Evolutionary conservation across 2,797 vertebrate species (phyloP).

Genomic region (Diplodus puntazzo): DNA sequence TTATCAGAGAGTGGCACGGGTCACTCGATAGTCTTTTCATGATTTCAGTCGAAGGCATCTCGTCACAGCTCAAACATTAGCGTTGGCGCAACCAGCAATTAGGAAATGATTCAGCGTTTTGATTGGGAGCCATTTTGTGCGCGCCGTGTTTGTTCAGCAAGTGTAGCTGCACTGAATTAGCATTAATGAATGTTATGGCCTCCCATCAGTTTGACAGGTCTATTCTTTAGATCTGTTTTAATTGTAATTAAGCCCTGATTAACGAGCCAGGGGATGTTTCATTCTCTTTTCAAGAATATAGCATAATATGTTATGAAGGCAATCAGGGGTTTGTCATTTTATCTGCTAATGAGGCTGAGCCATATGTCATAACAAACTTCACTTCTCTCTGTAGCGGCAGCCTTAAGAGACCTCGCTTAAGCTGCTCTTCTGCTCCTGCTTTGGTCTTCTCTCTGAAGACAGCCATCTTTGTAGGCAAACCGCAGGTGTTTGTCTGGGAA

Average conservation of each 20-base stretch:
- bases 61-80: constrained; percentile 59
- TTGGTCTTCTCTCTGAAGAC: neutral
- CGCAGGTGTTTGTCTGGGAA: constrained; percentile 24
- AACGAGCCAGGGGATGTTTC: constrained; percentile 72
- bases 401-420: constrained; percentile 27
- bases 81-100: constrained; percentile 74
- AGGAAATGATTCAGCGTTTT: constrained; percentile 77
- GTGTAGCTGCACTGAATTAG: constrained; percentile 74
- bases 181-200: constrained; percentile 83
- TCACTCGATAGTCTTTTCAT: constrained; percentile 45
- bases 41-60: constrained; percentile 56
- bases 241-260: constrained; percentile 84
- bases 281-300: constrained; percentile 75
- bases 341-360: constrained; percentile 79
- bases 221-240: constrained; percentile 82
- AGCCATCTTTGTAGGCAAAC: constrained; percentile 15
- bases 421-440: constrained; percentile 17
- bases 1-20: constrained; percentile 29
- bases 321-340: constrained; percentile 76
- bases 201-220: constrained; percentile 80
- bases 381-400: constrained; percentile 37
- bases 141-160: constrained; percentile 71
- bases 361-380: constrained; percentile 76
- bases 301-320: constrained; percentile 79
- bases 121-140: constrained; percentile 77